Percentiles rank a stretch among this genome's conserved stretches.
Evolutionary conservation across 2,888 invertebrate genomes (phyloP).

Genomic region (Uropetala carovei): DNA sequence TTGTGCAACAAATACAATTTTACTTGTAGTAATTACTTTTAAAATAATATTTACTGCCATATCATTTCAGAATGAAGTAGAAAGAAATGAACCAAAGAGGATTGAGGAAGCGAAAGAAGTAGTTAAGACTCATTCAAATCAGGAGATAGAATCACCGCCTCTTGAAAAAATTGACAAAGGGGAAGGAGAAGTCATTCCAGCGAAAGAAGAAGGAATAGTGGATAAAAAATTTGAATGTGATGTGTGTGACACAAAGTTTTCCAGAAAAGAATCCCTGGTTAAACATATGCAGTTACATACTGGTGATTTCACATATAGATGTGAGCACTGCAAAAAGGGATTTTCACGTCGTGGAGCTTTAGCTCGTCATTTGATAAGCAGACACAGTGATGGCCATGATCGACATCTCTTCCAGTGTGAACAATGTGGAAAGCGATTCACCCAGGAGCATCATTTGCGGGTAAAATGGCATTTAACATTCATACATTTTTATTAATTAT

Average conservation of each 20-base stretch:
- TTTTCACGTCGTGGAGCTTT: constrained; percentile 59
- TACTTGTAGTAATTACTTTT: too few relatives aligned
- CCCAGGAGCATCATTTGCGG: constrained; percentile 67
- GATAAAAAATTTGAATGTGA: constrained; percentile 41
- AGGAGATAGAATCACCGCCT: background rate
- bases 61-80: background rate
- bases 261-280: constrained; percentile 37
- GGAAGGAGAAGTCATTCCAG: background rate
- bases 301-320: constrained; percentile 51
- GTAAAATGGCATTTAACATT: background rate
- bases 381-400: constrained; percentile 66
- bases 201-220: background rate
- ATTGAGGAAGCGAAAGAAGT: background rate
- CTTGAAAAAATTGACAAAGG: too few relatives aligned
- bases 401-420: constrained; percentile 68
- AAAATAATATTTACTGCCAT: background rate
- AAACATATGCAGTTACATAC: constrained; percentile 56
- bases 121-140: background rate
- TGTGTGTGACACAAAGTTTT: constrained; percentile 38
- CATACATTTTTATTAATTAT: background rate
- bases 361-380: constrained; percentile 66
- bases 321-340: constrained; percentile 66
- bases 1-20: background rate
- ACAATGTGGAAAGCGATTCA: constrained; percentile 68
- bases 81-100: background rate